phyloP scores from a whole-genome alignment of 2,797 vertebrate genomes.

The Gobio occitaniae region DNA sequence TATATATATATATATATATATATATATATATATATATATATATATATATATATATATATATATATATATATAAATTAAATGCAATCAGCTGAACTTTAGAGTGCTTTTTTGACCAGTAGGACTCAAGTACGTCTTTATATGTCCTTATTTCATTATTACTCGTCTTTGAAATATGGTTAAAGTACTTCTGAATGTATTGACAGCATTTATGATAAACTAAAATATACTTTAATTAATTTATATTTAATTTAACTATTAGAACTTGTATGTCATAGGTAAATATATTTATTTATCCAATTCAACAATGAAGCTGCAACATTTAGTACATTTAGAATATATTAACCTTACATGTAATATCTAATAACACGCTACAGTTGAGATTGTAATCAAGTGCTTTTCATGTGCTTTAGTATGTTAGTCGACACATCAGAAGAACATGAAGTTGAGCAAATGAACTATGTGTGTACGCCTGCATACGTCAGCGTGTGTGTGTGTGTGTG shows the following conservation, averaged over 20 bases:
- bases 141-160: neutral
- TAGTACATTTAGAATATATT: neutral
- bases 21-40: neutral
- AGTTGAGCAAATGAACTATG: neutral
- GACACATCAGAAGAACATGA: too few relatives aligned
- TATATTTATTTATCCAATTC: neutral
- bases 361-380: too few relatives aligned
- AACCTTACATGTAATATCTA: neutral
- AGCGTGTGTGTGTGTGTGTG: conserved; percentile 44
- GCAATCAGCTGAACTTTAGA: neutral
- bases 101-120: neutral
- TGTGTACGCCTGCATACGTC: neutral
- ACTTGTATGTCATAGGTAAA: neutral
- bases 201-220: neutral
- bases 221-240: neutral
- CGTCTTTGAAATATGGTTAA: neutral
- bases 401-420: too few relatives aligned
- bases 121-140: neutral
- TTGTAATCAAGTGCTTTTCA: too few relatives aligned
- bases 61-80: neutral
- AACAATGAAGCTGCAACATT: neutral
- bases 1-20: neutral
- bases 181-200: neutral
- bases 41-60: neutral
- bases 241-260: neutral